Evolutionary conservation across 2,888 invertebrate species (phyloP), one percentile per base, ranked within the genome.

Genomic region (Coronaproctus castanopsis): DNA sequence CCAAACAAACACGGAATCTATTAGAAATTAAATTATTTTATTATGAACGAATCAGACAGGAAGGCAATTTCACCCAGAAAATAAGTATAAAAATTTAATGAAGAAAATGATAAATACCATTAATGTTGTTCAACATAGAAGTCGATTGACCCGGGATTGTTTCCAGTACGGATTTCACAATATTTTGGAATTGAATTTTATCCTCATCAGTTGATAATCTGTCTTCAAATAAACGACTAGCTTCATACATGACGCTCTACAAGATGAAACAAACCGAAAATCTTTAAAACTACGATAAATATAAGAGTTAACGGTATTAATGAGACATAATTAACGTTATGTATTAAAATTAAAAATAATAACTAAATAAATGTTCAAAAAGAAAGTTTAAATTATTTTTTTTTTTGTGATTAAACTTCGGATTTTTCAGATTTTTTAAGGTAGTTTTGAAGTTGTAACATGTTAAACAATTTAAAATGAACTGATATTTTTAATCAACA

Each of bases 221-320:
- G 69, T 89, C 86, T 64, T 79, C 76, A 71, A 92, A 91, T 68
- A 85, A 76, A 62, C 82, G 75, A 60, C 79, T 73, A 1, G 84
- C 82, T 76, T 92, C 91, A 65, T 87, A 81, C 24, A 78, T 73
- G 65, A 87, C 75, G 2, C 83, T 80, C 81, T 87, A 70, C 36
- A 70, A 62, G 24, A 58, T 36, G 5, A 8, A 36, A 36, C 14
- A 8, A 36, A 36, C 36, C 36, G 36, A 36, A 36, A 36, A n/a
- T n/a, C n/a, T n/a, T n/a, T n/a, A n/a, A n/a, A n/a, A n/a, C n/a
- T n/a, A n/a, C n/a, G n/a, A n/a, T n/a, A n/a, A n/a, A n/a, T n/a
- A n/a, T n/a, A n/a, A n/a, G n/a, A n/a, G n/a, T n/a, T n/a, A n/a
- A n/a, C n/a, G n/a, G n/a, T n/a, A n/a, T n/a, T n/a, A n/a, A n/a